These are phyloP conservation scores for Jaculus jaculus DNA, from an alignment of 2,113 vertebrate species.

Conservation along the genomic window DNA sequence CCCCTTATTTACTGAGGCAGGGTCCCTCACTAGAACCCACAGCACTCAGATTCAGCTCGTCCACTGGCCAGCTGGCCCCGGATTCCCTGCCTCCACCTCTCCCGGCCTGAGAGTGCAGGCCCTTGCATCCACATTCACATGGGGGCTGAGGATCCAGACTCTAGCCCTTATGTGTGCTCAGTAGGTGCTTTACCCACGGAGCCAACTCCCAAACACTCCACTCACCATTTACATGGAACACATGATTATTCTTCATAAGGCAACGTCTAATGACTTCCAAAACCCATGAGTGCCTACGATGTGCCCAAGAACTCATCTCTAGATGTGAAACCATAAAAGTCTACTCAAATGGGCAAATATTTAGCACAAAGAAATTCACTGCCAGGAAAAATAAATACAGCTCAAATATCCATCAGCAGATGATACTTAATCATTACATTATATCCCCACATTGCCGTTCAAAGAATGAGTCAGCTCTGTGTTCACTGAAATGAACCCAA, in stretches of 20 bases:
- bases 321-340: not conserved
- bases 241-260: not conserved
- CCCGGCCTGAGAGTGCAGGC: too few species aligned
- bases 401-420: constrained; percentile 31
- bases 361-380: constrained; percentile 41
- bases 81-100: too few species aligned
- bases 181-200: too few species aligned
- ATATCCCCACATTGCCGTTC: not conserved
- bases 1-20: too few species aligned
- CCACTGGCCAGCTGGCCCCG: too few species aligned
- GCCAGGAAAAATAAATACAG: constrained; percentile 35
- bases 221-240: not conserved
- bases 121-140: too few species aligned
- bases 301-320: not conserved
- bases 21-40: too few species aligned
- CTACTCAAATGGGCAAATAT: not conserved
- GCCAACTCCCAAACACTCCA: not conserved
- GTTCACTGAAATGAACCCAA: not conserved
- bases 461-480: not conserved
- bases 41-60: too few species aligned
- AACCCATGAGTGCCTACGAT: not conserved
- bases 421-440: constrained; percentile 33
- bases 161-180: too few species aligned
- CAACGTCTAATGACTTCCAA: not conserved
- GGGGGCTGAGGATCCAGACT: too few species aligned